phyloP scores from a whole-genome alignment of 1,140 invertebrate species.

The Cyclina sinensis region DNA sequence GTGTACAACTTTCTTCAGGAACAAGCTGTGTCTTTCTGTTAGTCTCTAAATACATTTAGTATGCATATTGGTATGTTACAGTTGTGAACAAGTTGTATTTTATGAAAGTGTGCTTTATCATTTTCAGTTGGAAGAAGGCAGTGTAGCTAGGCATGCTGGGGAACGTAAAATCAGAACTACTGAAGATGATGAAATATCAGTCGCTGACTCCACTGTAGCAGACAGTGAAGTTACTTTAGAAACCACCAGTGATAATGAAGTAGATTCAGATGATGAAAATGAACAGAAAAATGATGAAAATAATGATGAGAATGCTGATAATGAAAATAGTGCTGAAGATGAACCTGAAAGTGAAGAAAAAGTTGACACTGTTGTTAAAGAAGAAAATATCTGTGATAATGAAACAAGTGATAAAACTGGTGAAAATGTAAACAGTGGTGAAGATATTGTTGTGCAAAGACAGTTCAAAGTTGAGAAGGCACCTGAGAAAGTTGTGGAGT shows the following conservation, averaged over 20 bases:
- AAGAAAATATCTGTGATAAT: constrained; percentile 27
- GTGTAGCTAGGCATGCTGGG: constrained; percentile 84
- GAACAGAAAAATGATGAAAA: constrained; percentile 75
- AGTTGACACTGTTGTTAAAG: neutral
- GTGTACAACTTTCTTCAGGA: neutral
- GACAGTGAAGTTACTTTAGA: constrained; percentile 74
- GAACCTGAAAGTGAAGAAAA: constrained; percentile 48
- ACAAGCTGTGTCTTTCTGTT: too few species aligned
- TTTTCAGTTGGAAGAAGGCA: constrained; percentile 85
- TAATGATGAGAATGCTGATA: constrained; percentile 81
- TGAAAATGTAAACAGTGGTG: neutral
- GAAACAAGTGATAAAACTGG: constrained; percentile 13
- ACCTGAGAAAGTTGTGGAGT: constrained; percentile 77
- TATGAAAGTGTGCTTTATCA: neutral
- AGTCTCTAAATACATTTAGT: neutral
- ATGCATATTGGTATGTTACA: neutral
- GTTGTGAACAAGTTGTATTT: too few species aligned
- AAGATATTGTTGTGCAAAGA: neutral
- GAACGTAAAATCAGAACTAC: constrained; percentile 84
- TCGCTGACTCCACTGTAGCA: constrained; percentile 73
- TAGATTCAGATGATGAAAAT: constrained; percentile 71
- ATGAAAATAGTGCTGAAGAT: constrained; percentile 40
- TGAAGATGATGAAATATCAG: constrained; percentile 82
- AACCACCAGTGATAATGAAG: constrained; percentile 67
- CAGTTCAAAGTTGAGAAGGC: neutral